Percentiles rank a stretch among this genome's conserved stretches.
These are phyloP conservation scores for Eulithis prunata DNA, from an alignment of 2,888 invertebrate genomes.

Conservation along the genomic window DNA sequence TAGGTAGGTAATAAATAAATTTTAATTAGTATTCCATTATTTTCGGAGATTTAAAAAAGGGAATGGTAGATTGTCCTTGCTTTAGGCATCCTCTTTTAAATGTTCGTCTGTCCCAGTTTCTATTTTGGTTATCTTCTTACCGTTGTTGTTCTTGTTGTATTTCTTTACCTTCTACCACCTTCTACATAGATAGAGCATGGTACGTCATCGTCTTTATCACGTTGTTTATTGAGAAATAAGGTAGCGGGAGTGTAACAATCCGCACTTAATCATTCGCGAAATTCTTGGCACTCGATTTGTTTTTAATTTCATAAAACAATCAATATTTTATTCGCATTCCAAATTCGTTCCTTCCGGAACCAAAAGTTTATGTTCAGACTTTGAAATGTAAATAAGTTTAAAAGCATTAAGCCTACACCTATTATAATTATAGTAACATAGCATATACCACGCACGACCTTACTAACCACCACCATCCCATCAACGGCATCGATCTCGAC, in stretches of 20 bases:
- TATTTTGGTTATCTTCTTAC: background rate
- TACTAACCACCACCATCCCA: too few species aligned
- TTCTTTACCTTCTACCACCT: background rate
- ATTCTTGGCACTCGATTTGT: slow-evolving; percentile 26
- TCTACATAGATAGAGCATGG: background rate
- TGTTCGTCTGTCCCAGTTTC: background rate
- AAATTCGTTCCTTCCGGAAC: background rate
- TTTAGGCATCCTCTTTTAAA: background rate
- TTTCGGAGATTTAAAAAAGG: background rate
- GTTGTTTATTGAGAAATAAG: slow-evolving; percentile 17
- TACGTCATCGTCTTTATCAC: slow-evolving; percentile 16
- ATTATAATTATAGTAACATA: too few species aligned
- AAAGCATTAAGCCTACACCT: too few species aligned
- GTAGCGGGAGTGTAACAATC: slow-evolving; percentile 8
- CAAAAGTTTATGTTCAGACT: background rate
- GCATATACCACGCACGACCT: too few species aligned
- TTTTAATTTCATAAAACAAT: slow-evolving; percentile 3
- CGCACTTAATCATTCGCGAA: slow-evolving; percentile 2
- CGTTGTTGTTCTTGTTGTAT: background rate
- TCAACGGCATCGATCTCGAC: too few species aligned
- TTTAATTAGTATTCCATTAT: slow-evolving; percentile 4
- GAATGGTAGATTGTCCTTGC: too few species aligned
- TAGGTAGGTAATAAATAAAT: background rate
- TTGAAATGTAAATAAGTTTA: background rate
- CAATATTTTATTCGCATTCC: slow-evolving; percentile 15